Percentiles rank a stretch among this genome's conserved stretches.
phyloP scores from a whole-genome alignment of 2,113 vertebrate genomes.

The Alouatta palliata region DNA sequence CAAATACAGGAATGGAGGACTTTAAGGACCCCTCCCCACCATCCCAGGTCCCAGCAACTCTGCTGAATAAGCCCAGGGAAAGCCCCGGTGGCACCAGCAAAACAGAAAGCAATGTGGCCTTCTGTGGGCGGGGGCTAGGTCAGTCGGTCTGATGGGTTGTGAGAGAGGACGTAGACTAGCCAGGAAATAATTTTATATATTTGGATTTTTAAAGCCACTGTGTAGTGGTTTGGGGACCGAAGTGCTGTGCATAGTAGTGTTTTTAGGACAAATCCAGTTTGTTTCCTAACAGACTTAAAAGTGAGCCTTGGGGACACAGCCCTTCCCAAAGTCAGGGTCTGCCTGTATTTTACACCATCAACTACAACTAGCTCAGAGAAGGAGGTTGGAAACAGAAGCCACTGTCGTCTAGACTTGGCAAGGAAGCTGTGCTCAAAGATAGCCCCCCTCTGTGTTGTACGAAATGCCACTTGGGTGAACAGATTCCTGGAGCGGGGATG shows the following conservation, averaged over 20 bases:
- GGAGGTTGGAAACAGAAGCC: neutral
- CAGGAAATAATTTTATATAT: neutral
- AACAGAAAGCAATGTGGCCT: neutral
- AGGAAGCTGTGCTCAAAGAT: accelerated
- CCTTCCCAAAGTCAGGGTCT: neutral
- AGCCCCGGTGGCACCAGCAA: neutral
- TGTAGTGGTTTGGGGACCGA: accelerated
- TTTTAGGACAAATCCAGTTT: neutral
- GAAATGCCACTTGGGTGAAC: accelerated
- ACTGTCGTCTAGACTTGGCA: accelerated
- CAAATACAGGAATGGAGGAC: neutral
- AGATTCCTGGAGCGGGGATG: accelerated
- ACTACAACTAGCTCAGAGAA: neutral
- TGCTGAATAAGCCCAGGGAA: neutral
- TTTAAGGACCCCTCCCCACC: accelerated
- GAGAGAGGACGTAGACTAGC: accelerated
- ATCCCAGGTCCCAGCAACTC: neutral
- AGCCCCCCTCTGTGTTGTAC: accelerated
- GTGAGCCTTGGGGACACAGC: accelerated
- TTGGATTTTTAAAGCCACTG: neutral
- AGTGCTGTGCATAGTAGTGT: accelerated
- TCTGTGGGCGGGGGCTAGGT: neutral
- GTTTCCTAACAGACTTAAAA: neutral
- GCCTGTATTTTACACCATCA: neutral
- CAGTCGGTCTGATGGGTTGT: too few relatives aligned